Evolutionary conservation across 2,888 invertebrate genomes (phyloP), one percentile per base, ranked within the genome.

Genomic region (Agrotis puta): DNA sequence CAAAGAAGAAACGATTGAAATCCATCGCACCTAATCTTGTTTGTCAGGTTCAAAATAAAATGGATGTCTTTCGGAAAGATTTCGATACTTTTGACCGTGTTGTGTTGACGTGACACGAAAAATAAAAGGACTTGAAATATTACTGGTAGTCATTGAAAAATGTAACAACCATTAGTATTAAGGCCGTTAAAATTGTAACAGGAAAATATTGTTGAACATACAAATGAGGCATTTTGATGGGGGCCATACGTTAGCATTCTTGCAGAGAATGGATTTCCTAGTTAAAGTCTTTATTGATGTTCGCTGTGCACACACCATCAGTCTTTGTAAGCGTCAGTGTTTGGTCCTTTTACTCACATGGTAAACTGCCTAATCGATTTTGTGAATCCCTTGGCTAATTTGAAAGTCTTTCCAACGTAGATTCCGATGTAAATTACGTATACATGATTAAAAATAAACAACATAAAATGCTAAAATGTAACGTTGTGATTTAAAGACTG

Each of bases 21-120:
- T 50, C 50, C 54, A 39, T 18, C n/a, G 14, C 61, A n/a, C 57
- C 62, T 69, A 72, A 81, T 81, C 82, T 47, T 77, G 62, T 81
- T 77, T 48, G 72, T 72, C 82, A 65, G 77, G 81, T 77, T 72
- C 62, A 68, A 64, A 64, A 68, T 77, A 72, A 64, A 64, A 68
- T 81, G 77, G 59, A 68, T 33, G 77, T 75, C 20, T 39, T 33
- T 20, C 9, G 48, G 43, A 65, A 70, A 64, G 64, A 77, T 63
- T 50, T 64, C 11, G 13, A 50, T 51, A 57, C 77, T 33, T 61
- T 51, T 27, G 51, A 51, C 24, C 33, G 27, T 16, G 16, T 27
- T 65, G 27, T 16, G 16, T 27, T 65, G 65, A 64, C 65, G 65
- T 54, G 50, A 22, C 20, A 24, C n/a, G 48, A 54, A 67, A 81